Evolutionary conservation across 1,140 invertebrate species (phyloP), one percentile per base, ranked within the genome.

Genomic region (Drosophila kohkoa): DNA sequence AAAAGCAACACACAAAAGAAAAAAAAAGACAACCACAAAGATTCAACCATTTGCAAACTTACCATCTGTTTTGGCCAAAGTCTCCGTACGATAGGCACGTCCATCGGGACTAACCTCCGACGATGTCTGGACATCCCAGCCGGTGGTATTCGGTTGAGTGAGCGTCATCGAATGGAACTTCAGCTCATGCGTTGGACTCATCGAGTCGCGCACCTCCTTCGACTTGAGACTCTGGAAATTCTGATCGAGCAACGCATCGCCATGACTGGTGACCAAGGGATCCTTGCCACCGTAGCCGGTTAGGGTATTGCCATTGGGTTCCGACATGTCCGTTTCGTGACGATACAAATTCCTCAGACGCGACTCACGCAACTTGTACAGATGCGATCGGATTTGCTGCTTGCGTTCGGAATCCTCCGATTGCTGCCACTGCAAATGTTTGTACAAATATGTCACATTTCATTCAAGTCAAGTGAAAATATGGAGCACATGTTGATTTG

Each of bases 331-430:
- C 54, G 80, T 43, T 70, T 81, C 91, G 65, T 91, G 93, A 49
- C 93, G 93, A 92, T 96, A 96, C 55, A 96, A 95, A 90, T 96
- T 95, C 78, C 95, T 95, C 62, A 97, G 93, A 35, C 96, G 93
- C 81, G 95, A 94, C 92, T 98, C 96, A 38, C 96, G 94, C 77
- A 98, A 93, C 75, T 96, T 95, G 88, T 96, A 97, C 95, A 97
- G 96, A 90, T 97, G 95, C 15, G 96, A 94, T 48, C 97, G 94
- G 80, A 98, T 98, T 92, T 97, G 96, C 91, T 97, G 97, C 91
- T 97, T 96, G 57, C 95, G 95, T 32, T 96, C 95, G 92, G 97
- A 97, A 92, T 98, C 96, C 82, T 97, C 96, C 11, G 97, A 96
- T 88, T 96, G 95, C 92, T 96, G 96, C 96, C 97, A 97, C 97